Conservation (phyloP, 2,888 invertebrate genomes). For the Apamea epomidion region DNA sequence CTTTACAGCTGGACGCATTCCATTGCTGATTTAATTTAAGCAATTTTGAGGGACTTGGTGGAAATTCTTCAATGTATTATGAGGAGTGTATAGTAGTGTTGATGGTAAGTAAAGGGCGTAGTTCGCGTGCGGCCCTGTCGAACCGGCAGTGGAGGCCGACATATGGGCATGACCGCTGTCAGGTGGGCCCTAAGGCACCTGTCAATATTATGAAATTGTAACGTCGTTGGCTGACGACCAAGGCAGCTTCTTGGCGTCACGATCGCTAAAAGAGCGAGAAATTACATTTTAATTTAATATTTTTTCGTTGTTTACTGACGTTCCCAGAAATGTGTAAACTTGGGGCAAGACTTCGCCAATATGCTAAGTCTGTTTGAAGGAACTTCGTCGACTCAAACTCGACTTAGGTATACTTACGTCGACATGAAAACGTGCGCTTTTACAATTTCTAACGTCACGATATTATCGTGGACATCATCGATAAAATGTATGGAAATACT, state of each 20-base stretch:
- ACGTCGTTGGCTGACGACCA: slow-evolving; percentile 58
- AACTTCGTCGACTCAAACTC: not conserved
- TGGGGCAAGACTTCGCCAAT: not conserved
- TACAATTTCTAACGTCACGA: not conserved
- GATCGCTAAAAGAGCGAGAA: slow-evolving; percentile 26
- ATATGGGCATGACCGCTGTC: slow-evolving; percentile 88
- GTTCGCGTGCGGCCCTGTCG: slow-evolving; percentile 78
- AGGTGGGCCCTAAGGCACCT: slow-evolving; percentile 85
- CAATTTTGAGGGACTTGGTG: not conserved
- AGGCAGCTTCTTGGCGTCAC: slow-evolving; percentile 47
- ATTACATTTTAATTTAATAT: slow-evolving; percentile 21
- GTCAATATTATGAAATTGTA: slow-evolving; percentile 77
- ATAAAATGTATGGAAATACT: not conserved
- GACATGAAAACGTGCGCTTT: not conserved
- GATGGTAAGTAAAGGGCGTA: slow-evolving; percentile 64
- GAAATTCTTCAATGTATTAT: slow-evolving; percentile 40
- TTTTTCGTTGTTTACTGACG: not conserved
- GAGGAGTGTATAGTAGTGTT: slow-evolving; percentile 17
- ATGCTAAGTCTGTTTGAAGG: not conserved
- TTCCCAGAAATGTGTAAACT: not conserved
- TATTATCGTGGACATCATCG: not conserved
- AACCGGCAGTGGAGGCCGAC: slow-evolving; percentile 74
- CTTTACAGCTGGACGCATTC: slow-evolving; percentile 25
- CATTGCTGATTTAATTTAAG: slow-evolving; percentile 43
- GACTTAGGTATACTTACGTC: not conserved